Base-by-base conservation (phyloP, 2,113 vertebrate species). In the Pelecanoides urinatrix region DNA sequence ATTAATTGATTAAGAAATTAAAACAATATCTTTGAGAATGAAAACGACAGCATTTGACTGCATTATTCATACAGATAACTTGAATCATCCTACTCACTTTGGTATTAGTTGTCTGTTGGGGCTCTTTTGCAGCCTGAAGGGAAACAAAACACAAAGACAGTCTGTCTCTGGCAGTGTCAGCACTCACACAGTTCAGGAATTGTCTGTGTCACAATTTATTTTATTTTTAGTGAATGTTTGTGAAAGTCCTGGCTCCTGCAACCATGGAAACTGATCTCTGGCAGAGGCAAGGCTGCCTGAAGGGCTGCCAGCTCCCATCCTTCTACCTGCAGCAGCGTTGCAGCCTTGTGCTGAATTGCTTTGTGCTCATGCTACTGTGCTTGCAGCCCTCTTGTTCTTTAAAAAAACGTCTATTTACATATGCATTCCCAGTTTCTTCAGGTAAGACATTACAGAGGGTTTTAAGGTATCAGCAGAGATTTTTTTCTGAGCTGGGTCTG, bases 41-140 rank as follows among this genome's bases (percentile, higher is more conserved):
- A 63, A 67, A 56, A 13, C 0, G 16, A 55, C 70, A 55, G 49
- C 0, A 0, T 66, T 73, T 59, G 34, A 80, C 45, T 25, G 53
- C 34, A 1, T 21, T 65, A 76, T 53, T 63, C 81, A 55, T 42
- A 82, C 65, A 70, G 71, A 52, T 44, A 56, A 44, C 59, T 42
- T 56, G n/a, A 62, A 14, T 61, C 71, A 67, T 85, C 25, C 70
- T 86, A 98, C 97, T 98, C 92, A 98, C 97, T 97, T 97, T 97
- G 94, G 92, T 93, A 49, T 91, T 94, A 47, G 94, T 45, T 59
- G 95, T 95, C 93, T 96, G 95, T 50, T 86, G 96, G 67, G 94
- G 85, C 42, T 98, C 97, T 95, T 97, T 98, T 1, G 61, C 93
- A 66, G 96, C 95, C 97, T 98, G 92, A 20, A 96, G 86, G 75